Conservation (phyloP, 2,888 invertebrate genomes). For the Eupithecia abbreviata region DNA sequence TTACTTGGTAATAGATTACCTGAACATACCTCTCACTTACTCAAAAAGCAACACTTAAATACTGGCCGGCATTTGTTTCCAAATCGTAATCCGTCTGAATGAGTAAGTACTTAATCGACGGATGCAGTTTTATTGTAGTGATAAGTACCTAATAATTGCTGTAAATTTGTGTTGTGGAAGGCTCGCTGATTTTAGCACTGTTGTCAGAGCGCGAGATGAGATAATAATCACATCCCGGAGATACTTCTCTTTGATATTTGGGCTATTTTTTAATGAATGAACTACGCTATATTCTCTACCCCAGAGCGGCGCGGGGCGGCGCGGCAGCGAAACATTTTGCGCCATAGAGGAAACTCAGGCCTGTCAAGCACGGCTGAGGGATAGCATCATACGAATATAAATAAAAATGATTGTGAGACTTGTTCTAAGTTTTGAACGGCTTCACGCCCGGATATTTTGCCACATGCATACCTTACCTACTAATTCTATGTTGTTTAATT, state of each 20-base stretch:
- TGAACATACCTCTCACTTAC: not conserved
- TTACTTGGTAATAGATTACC: no score
- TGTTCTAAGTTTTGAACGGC: no score
- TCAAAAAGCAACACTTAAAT: not conserved
- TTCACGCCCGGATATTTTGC: no score
- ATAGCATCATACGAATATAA: not conserved
- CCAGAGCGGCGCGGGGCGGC: not conserved
- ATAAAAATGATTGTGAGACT: no score
- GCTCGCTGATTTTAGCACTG: not conserved
- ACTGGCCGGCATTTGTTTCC: not conserved
- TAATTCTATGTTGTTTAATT: not conserved
- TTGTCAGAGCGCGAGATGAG: not conserved
- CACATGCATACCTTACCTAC: no score
- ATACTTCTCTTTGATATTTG: not conserved
- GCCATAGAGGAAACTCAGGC: not conserved
- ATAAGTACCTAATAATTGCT: conserved; percentile 25
- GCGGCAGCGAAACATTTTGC: not conserved
- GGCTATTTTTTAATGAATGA: not conserved
- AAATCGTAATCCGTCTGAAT: not conserved
- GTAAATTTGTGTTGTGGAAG: not conserved
- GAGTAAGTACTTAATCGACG: conserved; percentile 15
- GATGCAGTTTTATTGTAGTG: conserved; percentile 32
- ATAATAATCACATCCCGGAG: not conserved
- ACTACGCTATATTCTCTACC: not conserved
- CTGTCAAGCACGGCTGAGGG: not conserved